These are phyloP conservation scores for Pocillopora damicornis DNA, from an alignment of 64 coral and sea anemone species.

Conservation along the genomic window DNA sequence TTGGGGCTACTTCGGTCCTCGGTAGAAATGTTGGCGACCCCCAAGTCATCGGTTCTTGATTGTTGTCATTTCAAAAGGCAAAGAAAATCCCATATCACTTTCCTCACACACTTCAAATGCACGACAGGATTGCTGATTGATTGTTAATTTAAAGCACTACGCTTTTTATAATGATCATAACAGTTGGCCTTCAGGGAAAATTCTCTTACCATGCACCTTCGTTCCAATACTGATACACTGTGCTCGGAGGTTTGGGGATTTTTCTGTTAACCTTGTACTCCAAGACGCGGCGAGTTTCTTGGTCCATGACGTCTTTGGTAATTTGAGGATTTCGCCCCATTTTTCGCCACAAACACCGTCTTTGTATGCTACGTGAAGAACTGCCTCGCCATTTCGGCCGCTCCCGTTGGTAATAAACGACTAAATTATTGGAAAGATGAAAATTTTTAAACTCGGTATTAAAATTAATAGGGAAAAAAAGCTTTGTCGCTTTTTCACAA, in stretches of 20 bases:
- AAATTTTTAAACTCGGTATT: too few relatives aligned
- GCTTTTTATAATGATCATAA: not conserved
- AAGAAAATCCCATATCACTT: too few relatives aligned
- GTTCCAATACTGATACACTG: slow-evolving; percentile 50
- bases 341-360: slow-evolving; percentile 41
- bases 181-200: not conserved
- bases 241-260: slow-evolving; percentile 15
- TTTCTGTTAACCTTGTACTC: slow-evolving; percentile 50
- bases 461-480: too few relatives aligned
- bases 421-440: too few relatives aligned
- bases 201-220: slow-evolving; percentile 29
- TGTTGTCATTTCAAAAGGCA: too few relatives aligned
- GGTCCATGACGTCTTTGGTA: slow-evolving; percentile 17
- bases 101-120: too few relatives aligned
- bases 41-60: too few relatives aligned
- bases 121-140: too few relatives aligned
- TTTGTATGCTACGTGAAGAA: slow-evolving; percentile 48
- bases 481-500: too few relatives aligned
- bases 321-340: slow-evolving; percentile 50
- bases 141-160: not conserved
- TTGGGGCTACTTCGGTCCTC: too few relatives aligned
- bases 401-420: not conserved
- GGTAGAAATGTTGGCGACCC: too few relatives aligned
- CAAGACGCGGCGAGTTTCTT: slow-evolving; percentile 52
- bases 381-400: slow-evolving; percentile 29